Evolutionary conservation across 2,888 invertebrate genomes (phyloP).

Genomic region (Drosophila borborema): DNA sequence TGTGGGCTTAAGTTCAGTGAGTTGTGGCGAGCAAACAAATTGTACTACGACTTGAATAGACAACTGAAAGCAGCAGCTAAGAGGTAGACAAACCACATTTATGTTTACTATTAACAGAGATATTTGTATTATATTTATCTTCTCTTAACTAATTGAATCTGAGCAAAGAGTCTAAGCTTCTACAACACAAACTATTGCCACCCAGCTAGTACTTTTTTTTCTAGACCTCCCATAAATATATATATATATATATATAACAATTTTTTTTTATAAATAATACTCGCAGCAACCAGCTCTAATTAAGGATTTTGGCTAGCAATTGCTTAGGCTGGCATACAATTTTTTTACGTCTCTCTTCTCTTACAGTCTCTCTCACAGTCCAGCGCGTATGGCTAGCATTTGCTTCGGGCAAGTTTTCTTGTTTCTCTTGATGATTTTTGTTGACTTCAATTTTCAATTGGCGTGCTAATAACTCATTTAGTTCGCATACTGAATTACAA

Average conservation of each 20-base stretch:
- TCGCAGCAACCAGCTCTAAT: slow-evolving; percentile 4
- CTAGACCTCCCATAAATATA: slow-evolving; percentile 1
- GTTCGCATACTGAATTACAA: slow-evolving; percentile 73
- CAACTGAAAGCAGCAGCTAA: background rate
- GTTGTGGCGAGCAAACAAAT: slow-evolving; percentile 20
- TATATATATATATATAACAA: background rate
- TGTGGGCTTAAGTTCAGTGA: slow-evolving; percentile 51
- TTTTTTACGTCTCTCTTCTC: background rate
- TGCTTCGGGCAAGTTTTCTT: slow-evolving; percentile 11
- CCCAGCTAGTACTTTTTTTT: background rate
- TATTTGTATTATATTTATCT: background rate
- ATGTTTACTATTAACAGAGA: background rate
- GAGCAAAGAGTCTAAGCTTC: background rate
- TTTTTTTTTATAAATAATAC: background rate
- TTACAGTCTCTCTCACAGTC: slow-evolving; percentile 5
- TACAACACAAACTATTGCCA: background rate
- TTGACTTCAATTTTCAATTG: slow-evolving; percentile 78
- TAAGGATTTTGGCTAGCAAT: slow-evolving; percentile 13
- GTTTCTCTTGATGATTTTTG: slow-evolving; percentile 27
- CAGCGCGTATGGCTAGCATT: background rate
- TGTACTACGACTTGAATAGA: slow-evolving; percentile 1
- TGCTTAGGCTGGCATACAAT: background rate
- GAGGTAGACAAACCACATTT: background rate
- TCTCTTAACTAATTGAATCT: background rate
- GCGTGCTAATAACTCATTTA: slow-evolving; percentile 85